Evolutionary conservation across 2,888 invertebrate species (phyloP), one percentile per base, ranked within the genome.

Genomic region (Conops quadrifasciatus): DNA sequence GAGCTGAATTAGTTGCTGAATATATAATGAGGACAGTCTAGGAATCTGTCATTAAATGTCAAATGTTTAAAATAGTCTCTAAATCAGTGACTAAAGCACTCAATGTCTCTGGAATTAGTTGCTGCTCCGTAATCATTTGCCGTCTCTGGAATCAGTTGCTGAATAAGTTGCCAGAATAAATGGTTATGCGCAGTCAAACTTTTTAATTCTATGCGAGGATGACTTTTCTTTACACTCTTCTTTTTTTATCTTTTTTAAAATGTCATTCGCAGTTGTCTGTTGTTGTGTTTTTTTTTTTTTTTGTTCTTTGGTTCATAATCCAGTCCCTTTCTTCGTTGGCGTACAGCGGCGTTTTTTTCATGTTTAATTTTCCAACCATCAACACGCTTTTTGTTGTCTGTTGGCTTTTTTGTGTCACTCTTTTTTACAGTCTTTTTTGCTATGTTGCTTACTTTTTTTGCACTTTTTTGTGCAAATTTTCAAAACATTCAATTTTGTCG

Each of bases 131-230:
- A n/a, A n/a, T n/a, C n/a, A n/a, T n/a, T n/a, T n/a, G n/a, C n/a
- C n/a, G n/a, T n/a, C n/a, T n/a, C n/a, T n/a, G n/a, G n/a, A 36
- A 36, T 36, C 36, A 9, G 4, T 36, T 36, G 36, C 36, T 36
- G 36, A 36, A 36, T 36, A 36, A 36, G 36, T 36, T 36, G 5
- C 5, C 36, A 36, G 36, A 36, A 36, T 36, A 36, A 36, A 36
- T 7, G 5, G 36, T 13, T 49, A 2, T 5, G 11, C 15, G n/a
- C 49, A 5, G 7, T 19, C n/a, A 56, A 36, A 28, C 11, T 58
- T 58, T 58, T 58, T 58, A 58, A 58, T 58, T 58, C 15, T 28
- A 58, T 58, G 58, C 58, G 21, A 24, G 58, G 16, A 28, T 58
- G 28, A 58, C 1, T 49, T 58, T 26, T 24, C 24, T n/a, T n/a